phyloP scores from a whole-genome alignment of 1,140 invertebrate species.

The Ceratitis capitata region DNA sequence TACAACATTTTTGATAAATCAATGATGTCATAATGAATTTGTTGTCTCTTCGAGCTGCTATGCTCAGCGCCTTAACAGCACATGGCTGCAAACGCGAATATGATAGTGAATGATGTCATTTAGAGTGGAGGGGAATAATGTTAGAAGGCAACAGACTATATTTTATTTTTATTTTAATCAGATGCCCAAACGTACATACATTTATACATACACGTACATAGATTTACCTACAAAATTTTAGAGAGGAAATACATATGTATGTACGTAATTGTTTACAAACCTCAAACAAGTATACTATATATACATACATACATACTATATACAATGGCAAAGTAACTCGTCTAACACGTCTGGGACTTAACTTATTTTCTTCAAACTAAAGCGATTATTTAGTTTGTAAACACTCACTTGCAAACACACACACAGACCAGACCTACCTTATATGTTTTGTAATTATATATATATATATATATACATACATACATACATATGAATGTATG shows the following conservation, averaged over 20 bases:
- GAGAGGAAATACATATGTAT: no score
- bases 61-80: not conserved
- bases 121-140: not conserved
- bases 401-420: not conserved
- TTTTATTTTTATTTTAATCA: no score
- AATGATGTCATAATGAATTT: conserved; percentile 27
- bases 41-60: not conserved
- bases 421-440: no score
- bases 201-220: not conserved
- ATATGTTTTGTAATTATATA: no score
- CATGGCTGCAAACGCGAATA: conserved; percentile 15
- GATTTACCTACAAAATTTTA: not conserved
- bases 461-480: not conserved
- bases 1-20: not conserved
- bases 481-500: not conserved
- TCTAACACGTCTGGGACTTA: not conserved
- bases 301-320: not conserved
- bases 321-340: not conserved
- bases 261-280: not conserved
- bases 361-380: not conserved
- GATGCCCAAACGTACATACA: not conserved
- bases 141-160: not conserved
- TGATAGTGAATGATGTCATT: conserved; percentile 34
- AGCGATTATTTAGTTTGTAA: not conserved
- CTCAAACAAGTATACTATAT: no score